These are phyloP conservation scores for Emesis furor DNA, from an alignment of 2,888 invertebrate genomes.

Conservation along the genomic window DNA sequence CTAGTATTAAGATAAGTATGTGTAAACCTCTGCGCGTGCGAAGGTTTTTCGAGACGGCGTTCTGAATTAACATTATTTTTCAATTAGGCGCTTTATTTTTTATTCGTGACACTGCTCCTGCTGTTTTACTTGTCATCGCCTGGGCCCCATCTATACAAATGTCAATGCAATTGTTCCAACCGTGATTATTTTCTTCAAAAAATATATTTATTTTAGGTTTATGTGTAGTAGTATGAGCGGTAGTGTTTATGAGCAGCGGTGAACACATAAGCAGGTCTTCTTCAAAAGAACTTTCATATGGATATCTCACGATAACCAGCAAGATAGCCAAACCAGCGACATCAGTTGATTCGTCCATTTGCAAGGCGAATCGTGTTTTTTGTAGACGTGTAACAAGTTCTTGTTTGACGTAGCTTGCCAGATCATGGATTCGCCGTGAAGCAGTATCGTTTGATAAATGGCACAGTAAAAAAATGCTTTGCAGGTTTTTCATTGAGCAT, in stretches of 20 bases:
- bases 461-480: conserved; percentile 76
- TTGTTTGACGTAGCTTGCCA: conserved; percentile 76
- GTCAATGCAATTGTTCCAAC: conserved; percentile 62
- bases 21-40: background rate
- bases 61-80: too few relatives aligned
- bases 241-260: conserved; percentile 73
- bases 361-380: conserved; percentile 72
- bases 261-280: conserved; percentile 75
- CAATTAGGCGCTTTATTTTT: conserved; percentile 75
- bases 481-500: conserved; percentile 78
- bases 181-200: conserved; percentile 58
- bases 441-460: conserved; percentile 78
- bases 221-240: background rate
- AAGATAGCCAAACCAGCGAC: conserved; percentile 75
- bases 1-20: background rate
- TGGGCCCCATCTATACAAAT: conserved; percentile 67
- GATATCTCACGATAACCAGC: conserved; percentile 77
- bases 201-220: conserved; percentile 6
- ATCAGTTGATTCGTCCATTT: conserved; percentile 75
- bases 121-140: conserved; percentile 73
- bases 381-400: conserved; percentile 68
- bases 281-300: conserved; percentile 75
- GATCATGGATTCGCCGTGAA: conserved; percentile 77
- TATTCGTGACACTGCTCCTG: conserved; percentile 63
- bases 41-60: too few relatives aligned